Evolutionary conservation across 1,140 invertebrate species (phyloP).

Genomic region (Hesperophylax magnus): DNA sequence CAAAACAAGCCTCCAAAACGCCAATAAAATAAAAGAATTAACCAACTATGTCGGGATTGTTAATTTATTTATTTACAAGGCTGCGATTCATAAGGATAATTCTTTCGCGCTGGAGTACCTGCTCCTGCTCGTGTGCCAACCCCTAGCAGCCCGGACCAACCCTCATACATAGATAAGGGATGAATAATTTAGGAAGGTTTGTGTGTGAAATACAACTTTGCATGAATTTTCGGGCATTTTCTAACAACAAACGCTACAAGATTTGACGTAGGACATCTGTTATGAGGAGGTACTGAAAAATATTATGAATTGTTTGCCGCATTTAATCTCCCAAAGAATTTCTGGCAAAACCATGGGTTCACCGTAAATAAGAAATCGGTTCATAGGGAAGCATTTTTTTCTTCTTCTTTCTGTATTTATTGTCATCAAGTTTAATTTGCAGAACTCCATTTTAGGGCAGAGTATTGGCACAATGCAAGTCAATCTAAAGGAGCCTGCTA

Average conservation of each 20-base stretch:
- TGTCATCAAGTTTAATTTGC: no score
- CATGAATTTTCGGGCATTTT: constrained; percentile 15
- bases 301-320: constrained; percentile 7
- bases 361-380: no score
- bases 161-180: neutral
- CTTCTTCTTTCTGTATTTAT: no score
- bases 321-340: neutral
- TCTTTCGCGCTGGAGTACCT: neutral
- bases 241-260: constrained; percentile 20
- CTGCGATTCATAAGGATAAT: neutral
- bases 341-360: neutral
- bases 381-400: no score
- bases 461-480: no score
- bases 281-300: neutral
- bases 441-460: no score
- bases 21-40: no score
- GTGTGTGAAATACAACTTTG: constrained; percentile 9
- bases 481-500: no score
- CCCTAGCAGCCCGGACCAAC: neutral
- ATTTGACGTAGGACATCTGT: constrained; percentile 28
- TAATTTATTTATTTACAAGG: neutral
- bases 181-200: constrained; percentile 22
- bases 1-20: no score
- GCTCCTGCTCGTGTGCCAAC: neutral
- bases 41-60: neutral